Base-by-base conservation (phyloP, 2,888 invertebrate species). In the Lepidonotus clava region DNA sequence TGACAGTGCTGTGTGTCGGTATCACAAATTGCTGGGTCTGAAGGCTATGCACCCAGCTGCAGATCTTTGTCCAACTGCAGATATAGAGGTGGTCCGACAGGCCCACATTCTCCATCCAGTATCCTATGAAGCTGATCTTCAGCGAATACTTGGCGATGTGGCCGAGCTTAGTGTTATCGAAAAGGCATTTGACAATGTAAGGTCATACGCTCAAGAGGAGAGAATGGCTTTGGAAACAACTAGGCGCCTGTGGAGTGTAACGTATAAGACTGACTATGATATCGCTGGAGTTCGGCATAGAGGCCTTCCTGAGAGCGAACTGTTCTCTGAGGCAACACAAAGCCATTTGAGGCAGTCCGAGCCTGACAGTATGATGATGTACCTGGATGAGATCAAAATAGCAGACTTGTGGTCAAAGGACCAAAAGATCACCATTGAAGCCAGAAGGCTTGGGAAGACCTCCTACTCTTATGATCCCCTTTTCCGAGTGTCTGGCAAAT, bases 361-460 rank as follows among this genome's bases (percentile, higher is more conserved):
- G 32, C 80, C 80, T 0, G 80, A 80, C 21, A 80, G 5, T 5
- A 80, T 80, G 46, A 28, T 41, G 6, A 28, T 80, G 4, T 24
- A 28, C 1, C 24, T 80, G 1, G 46, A 80, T 21, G 28, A 80
- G 18, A 80, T 80, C 21, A 46, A 41, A 46, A 80, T 80, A 5
- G 41, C 41, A 1, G 80, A 80, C 18, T 21, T 80, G 1, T 80
- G 80, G 80, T 80, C 80, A 14, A 24, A 28, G 0, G 80, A 80
- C 46, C 41, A 80, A 21, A 41, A 80, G 24, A 41, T 80, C 8
- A 28, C 34, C 21, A 51, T 80, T 14, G 80, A 80, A 41, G 80
- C 18, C 1, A 41, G 80, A n/a, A 80, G 28, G 24, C 51, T 80
- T 6, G 80, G 46, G 18, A 51, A 80, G 14, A 80, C 80, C 21